phyloP scores from a whole-genome alignment of 2,888 invertebrate genomes.

The Agrenia bidenticulata region DNA sequence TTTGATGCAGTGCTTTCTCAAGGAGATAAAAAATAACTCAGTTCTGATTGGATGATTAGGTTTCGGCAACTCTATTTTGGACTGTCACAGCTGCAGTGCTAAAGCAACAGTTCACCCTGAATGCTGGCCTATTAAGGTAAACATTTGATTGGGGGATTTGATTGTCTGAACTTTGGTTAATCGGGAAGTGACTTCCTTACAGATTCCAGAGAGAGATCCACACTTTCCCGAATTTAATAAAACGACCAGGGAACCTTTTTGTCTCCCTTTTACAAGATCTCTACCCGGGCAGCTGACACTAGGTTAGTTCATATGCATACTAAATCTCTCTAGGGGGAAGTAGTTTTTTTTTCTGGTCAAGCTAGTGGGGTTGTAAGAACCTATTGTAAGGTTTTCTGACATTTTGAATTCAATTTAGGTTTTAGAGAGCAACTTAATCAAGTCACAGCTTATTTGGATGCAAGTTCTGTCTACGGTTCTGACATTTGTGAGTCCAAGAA shows the following conservation, averaged over 20 bases:
- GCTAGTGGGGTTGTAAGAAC: too few species aligned
- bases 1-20: background rate
- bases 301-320: conserved; percentile 54
- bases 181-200: too few species aligned
- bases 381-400: background rate
- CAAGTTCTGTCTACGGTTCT: conserved; percentile 60
- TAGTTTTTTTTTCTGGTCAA: too few species aligned
- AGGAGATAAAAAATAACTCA: too few species aligned
- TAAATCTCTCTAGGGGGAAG: background rate
- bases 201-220: conserved; percentile 59
- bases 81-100: conserved; percentile 60
- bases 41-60: conserved; percentile 50
- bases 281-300: conserved; percentile 61
- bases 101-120: conserved; percentile 59
- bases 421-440: conserved; percentile 61
- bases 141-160: background rate
- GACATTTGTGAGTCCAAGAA: conserved; percentile 58
- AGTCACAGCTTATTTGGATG: conserved; percentile 59
- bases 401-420: conserved; percentile 49
- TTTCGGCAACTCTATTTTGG: conserved; percentile 57
- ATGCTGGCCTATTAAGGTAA: conserved; percentile 60
- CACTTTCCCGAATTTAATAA: conserved; percentile 59
- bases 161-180: too few species aligned
- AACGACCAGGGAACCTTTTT: conserved; percentile 57
- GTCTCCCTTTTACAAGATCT: conserved; percentile 61